Base-by-base conservation (phyloP, 2,888 invertebrate genomes). In the Anthophora plumipes region DNA sequence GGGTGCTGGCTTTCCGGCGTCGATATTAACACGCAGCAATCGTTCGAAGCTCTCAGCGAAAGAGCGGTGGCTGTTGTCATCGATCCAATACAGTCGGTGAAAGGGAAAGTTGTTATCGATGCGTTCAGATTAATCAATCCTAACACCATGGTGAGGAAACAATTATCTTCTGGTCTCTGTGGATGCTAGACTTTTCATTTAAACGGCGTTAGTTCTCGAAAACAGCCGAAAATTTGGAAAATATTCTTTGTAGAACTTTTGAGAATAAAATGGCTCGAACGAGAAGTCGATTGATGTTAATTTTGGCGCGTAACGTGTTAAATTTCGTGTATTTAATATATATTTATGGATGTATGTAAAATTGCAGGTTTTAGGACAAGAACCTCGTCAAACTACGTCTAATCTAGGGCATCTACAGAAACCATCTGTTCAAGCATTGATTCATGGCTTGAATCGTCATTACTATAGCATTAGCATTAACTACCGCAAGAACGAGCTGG, bases 391-490 rank as follows among this genome's bases (percentile, higher is more conserved):
- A 94, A 99, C 99, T 0, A 99, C 99, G 11, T 99, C 99, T 72
- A 99, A 99, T 94, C 95, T 99, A 91, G 99, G 99, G 1, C 99
- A 99, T 94, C 95, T 99, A 89, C 98, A 99, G 92, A 99, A 99
- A 94, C 99, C 99, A 0, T 99, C 99, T 1, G 99, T 99, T 77
- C 99, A 99, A 96, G 99, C 99, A 48, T 95, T 99, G 77, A 99
- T 99, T 89, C 99, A 99, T 92, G 99, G 99, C 17, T 95, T 99
- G 41, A 99, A 99, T 94, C 96, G 99, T 84, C 99, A 99, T 94
- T 99, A 99, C 93, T 99, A 99, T 94, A 99, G 99, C 55, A 99
- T 99, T 92, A 99, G 99, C 93, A 99, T 99, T 94, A 99, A 99
- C 94, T 99, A 99, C 94, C 96, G 99, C 88, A 99, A 99, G 94